Evolutionary conservation across 2,888 invertebrate genomes (phyloP), one percentile per base, ranked within the genome.

Genomic region (Sceliomorpha sp.): DNA sequence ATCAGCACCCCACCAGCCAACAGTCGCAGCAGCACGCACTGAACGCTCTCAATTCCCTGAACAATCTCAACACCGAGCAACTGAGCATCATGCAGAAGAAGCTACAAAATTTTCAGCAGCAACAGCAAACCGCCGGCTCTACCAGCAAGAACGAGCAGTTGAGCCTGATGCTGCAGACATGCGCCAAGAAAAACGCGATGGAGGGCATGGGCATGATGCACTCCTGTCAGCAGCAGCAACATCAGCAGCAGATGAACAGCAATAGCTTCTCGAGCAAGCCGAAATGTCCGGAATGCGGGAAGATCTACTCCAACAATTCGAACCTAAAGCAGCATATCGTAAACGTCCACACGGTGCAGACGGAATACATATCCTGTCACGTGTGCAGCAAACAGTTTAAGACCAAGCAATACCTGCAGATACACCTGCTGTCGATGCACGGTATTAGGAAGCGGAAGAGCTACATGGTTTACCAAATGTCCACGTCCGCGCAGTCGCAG

Each of bases 361-460:
- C 89, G 58, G 90, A 90, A 78, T 90, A 90, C 86, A 91, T 92
- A 88, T 89, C 90, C 76, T 92, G 93, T 87, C 90, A 91, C 85
- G 90, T 92, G 75, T 92, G 92, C 89, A 90, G 89, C 85, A 92
- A 92, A 88, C 90, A 90, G 81, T 93, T 92, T 90, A 92, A 92
- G 89, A 92, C 93, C 73, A 92, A 92, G 88, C 93, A 92, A 89
- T 92, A 93, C 88, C 90, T 92, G 83, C 92, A 92, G 89, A 92
- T 92, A 86, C 93, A 93, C 88, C 89, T 92, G 89, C 89, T 92
- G 84, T 92, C 92, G 72, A 91, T 92, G 88, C 92, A 92, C 88
- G 92, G 92, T 77, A 92, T 92, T 74, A 89, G 92, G 81, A 90
- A 90, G 74, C 89, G 92, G 83, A 91, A 92, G 88, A 89, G 85